phyloP scores from a whole-genome alignment of 2,888 invertebrate genomes.

The Drosophila kokeensis region DNA sequence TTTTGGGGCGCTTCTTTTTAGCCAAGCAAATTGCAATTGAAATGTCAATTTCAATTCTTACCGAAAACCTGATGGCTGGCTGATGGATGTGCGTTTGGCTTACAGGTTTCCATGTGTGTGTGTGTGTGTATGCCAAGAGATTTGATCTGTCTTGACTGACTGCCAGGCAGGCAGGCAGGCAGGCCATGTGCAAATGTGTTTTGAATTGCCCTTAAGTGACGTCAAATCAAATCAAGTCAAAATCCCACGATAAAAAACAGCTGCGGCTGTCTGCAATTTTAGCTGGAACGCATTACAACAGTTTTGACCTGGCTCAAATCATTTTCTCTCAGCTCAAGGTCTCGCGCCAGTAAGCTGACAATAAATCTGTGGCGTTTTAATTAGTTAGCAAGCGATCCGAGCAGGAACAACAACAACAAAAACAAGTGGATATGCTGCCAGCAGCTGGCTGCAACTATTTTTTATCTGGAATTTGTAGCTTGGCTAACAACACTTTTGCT shows the following conservation, averaged over 20 bases:
- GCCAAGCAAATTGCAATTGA: conserved; percentile 65
- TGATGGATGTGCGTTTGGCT: conserved; percentile 18
- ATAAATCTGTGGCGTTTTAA: conserved; percentile 54
- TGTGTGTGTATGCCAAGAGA: background rate
- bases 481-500: conserved; percentile 70
- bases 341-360: conserved; percentile 42
- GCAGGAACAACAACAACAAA: conserved; percentile 3
- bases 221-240: conserved; percentile 11
- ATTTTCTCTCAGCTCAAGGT: conserved; percentile 42
- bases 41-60: conserved; percentile 64
- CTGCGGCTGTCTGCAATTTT: conserved; percentile 19
- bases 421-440: conserved; percentile 47
- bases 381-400: conserved; percentile 39
- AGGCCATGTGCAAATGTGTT: conserved; percentile 20
- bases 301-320: conserved; percentile 3
- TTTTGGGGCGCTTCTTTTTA: conserved; percentile 34
- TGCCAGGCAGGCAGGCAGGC: background rate
- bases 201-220: background rate
- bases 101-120: background rate
- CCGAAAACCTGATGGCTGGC: background rate
- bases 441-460: conserved; percentile 59
- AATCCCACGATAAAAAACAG: conserved; percentile 23
- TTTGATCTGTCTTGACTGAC: conserved; percentile 1
- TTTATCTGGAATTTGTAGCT: conserved; percentile 67
- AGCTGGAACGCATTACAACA: conserved; percentile 36